Evolutionary conservation across 2,888 invertebrate genomes (phyloP), one percentile per base, ranked within the genome.

Genomic region (Seira ritae): DNA sequence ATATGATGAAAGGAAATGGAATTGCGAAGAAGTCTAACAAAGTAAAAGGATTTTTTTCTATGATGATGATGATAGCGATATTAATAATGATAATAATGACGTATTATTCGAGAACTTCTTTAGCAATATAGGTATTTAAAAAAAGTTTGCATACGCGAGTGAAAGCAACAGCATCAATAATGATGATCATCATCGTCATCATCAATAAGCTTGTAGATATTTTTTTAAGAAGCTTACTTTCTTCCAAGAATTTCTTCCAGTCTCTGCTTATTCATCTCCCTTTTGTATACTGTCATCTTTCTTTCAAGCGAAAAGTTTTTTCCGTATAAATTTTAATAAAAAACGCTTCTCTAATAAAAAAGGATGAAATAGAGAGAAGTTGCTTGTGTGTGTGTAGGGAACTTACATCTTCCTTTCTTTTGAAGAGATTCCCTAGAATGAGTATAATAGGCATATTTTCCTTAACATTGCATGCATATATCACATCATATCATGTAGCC

Each of bases 161-260:
- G 12, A 72, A 62, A 10, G 17, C 17, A 17, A 62, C 17, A 62
- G 62, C 62, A 17, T 62, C 17, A n/a, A n/a, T n/a, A n/a, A n/a
- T n/a, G n/a, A n/a, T n/a, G n/a, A 10, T 10, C 12, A 62, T 62
- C 62, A 62, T 17, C 17, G 62, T 62, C 62, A 10, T 62, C 71
- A 71, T 50, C 71, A 55, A 23, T 24, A 62, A 65, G 62, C 20
- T 17, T 8, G 2, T n/a, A n/a, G n/a, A n/a, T n/a, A n/a, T n/a
- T n/a, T n/a, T n/a, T 42, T 62, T 69, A 81, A 81, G 81, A 69
- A 71, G 81, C 81, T 81, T 81, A 74, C 69, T 80, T 78, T 73
- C 24, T 66, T n/a, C n/a, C n/a, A n/a, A n/a, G n/a, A n/a, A n/a
- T n/a, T n/a, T n/a, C n/a, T n/a, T n/a, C n/a, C n/a, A n/a, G n/a